Base-by-base conservation (phyloP, 2,888 invertebrate species). In the Seira sanloemensis region DNA sequence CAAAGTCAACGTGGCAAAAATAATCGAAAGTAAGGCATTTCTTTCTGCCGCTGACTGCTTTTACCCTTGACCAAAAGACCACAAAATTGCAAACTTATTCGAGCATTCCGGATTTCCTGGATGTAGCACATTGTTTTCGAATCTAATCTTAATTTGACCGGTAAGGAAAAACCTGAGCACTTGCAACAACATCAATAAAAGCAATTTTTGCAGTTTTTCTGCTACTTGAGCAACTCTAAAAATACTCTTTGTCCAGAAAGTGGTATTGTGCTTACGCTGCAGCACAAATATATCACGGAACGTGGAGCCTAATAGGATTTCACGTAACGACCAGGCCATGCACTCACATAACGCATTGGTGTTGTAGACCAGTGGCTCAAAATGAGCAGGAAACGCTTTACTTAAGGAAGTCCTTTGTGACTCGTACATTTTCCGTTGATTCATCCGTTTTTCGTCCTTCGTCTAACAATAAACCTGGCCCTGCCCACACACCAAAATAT, bases 361-460 rank as follows among this genome's bases (percentile, higher is more conserved):
- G 37, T 7, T 4, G 37, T 37, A 37, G 12, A 7, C 37, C 12
- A 7, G 4, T 37, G 4, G 37, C 37, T 12, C 37, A 37, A 37
- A 37, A 37, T 12, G 4, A 37, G 12, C 4, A 37, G 37, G 37
- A 37, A 37, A 37, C 12, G 37, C 37, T 37, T 37, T 4, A 37
- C 12, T 37, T 37, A 37, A 37, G 37, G 37, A 37, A 37, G 12
- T 37, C 37, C 37, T 37, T 37, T 37, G 5, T 12, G 37, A 37
- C 37, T 68, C 12, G 25, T n/a, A 24, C 7, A 9, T 68, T 24
- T 68, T 68, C 68, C 24, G 24, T 67, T n/a, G 21, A 68, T n/a
- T 23, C 68, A 68, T 24, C 68, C 68, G 25, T 68, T 68, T 68
- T 68, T 23, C 23, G 67, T 68, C 37, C 37, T 37, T 37, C 37